Evolutionary conservation across 2,888 invertebrate genomes (phyloP).

Genomic region (Cephus runcator): DNA sequence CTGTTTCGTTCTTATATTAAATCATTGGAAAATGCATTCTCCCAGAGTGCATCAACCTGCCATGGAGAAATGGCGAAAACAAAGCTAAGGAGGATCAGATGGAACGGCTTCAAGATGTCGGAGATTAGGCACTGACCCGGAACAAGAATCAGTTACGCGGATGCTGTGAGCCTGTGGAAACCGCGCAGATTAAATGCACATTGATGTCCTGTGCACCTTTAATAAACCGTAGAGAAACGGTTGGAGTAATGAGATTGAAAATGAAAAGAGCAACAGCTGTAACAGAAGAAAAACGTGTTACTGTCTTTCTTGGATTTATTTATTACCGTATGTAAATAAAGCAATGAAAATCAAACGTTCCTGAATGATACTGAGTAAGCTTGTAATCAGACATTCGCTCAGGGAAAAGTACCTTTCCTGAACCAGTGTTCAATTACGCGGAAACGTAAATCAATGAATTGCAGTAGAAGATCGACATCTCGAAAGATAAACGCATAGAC

Average conservation of each 20-base stretch:
- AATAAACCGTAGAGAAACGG: not conserved
- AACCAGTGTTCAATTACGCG: not conserved
- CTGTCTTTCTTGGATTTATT: not conserved
- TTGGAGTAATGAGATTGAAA: not conserved
- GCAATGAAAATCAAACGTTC: not conserved
- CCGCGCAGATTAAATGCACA: not conserved
- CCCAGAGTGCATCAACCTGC: not conserved
- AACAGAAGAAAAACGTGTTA: not conserved
- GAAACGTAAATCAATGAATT: not conserved
- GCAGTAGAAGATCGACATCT: not conserved
- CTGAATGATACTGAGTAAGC: not conserved
- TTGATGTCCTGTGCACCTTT: not conserved
- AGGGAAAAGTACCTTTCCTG: not conserved
- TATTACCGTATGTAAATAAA: not conserved
- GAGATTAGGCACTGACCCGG: not conserved
- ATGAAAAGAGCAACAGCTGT: not conserved
- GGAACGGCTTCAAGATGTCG: not conserved
- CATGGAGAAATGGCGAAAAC: not conserved
- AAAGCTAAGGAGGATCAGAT: not conserved
- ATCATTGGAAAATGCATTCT: not conserved
- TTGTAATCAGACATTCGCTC: not conserved
- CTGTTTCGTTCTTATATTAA: not conserved
- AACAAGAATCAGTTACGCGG: not conserved
- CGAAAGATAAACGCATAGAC: not conserved
- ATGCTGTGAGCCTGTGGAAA: not conserved